Percentiles rank a stretch among this genome's conserved stretches.
These are phyloP conservation scores for Ptilorrhoa leucosticta DNA, from an alignment of 2,113 vertebrate genomes.

Conservation along the genomic window DNA sequence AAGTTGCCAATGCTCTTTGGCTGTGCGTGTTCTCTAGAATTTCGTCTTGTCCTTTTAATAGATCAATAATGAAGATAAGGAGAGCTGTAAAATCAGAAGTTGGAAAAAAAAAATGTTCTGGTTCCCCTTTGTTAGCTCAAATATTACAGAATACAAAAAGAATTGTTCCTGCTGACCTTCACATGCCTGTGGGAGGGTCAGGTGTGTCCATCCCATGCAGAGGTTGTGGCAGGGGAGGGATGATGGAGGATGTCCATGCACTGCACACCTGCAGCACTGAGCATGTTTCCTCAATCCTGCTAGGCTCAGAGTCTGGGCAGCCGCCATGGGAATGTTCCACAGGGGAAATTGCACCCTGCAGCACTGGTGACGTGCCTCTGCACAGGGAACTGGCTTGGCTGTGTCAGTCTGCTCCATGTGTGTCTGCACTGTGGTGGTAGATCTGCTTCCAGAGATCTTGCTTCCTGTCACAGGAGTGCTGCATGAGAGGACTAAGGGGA, in stretches of 20 bases:
- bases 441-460: neutral
- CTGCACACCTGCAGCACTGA: neutral
- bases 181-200: rapidly evolving
- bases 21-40: neutral
- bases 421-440: neutral
- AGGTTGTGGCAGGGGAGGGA: neutral
- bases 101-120: neutral
- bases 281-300: neutral
- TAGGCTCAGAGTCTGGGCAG: rapidly evolving
- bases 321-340: neutral
- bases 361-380: rapidly evolving
- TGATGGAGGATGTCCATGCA: rapidly evolving
- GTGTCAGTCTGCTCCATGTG: neutral
- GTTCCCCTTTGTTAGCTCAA: neutral
- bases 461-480: neutral
- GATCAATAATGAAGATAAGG: neutral
- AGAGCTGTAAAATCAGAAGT: neutral
- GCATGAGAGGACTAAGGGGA: neutral
- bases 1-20: neutral
- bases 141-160: neutral
- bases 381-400: neutral
- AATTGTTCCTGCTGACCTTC: neutral
- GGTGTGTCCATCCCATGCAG: rapidly evolving
- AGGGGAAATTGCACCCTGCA: rapidly evolving
- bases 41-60: neutral